Conservation (phyloP, 1,140 invertebrate genomes). For the Lucilia cuprina region DNA sequence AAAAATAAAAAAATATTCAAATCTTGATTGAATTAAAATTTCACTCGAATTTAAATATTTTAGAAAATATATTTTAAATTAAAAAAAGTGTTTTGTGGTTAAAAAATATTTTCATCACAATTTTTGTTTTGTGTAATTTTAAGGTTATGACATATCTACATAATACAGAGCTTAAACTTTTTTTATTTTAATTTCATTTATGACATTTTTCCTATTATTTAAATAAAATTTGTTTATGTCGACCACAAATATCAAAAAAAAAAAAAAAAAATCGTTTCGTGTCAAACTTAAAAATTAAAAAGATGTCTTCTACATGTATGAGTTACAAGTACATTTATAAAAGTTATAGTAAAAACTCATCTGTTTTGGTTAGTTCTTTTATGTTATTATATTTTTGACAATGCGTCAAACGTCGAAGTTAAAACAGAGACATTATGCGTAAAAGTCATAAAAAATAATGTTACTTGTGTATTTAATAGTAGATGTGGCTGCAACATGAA, state of each 20-base stretch:
- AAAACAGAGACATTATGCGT: slow-evolving; percentile 6
- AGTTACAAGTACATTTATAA: not conserved
- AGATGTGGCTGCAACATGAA: not conserved
- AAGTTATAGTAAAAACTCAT: too few relatives aligned
- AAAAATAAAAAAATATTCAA: too few relatives aligned
- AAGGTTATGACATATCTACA: not conserved
- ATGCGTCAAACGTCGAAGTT: slow-evolving; percentile 7
- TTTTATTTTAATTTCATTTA: slow-evolving; percentile 4
- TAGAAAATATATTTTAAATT: too few relatives aligned
- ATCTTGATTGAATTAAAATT: too few relatives aligned
- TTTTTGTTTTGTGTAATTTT: not conserved
- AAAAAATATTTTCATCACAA: too few relatives aligned
- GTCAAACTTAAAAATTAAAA: not conserved
- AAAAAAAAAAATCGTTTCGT: not conserved
- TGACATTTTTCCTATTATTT: not conserved
- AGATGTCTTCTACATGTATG: not conserved
- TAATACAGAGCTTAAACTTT: not conserved
- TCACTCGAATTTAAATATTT: too few relatives aligned
- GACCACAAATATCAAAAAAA: not conserved
- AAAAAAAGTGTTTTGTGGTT: too few relatives aligned
- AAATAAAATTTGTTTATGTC: not conserved
- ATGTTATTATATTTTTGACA: not conserved
- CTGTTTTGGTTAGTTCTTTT: not conserved
- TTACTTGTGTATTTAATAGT: not conserved
- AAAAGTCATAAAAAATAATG: slow-evolving; percentile 12